Evolutionary conservation across 2,797 vertebrate genomes (phyloP).

Genomic region (Lithobates sylvaticus): DNA sequence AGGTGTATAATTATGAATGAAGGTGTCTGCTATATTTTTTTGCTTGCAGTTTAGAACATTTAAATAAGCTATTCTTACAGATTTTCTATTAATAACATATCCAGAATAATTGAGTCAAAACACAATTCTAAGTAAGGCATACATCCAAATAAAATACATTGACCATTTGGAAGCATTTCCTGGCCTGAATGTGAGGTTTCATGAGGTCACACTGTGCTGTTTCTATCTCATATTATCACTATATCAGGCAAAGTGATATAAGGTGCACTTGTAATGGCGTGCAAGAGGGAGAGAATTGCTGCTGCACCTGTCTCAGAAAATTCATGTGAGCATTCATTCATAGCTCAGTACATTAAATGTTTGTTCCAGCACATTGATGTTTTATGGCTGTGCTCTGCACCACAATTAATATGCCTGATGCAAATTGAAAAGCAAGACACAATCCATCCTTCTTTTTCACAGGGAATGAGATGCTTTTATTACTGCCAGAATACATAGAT

Average conservation of each 20-base stretch:
- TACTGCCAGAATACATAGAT: slow-evolving; percentile 51
- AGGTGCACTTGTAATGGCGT: slow-evolving; percentile 19
- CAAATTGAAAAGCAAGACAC: slow-evolving; percentile 56
- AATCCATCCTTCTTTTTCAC: slow-evolving; percentile 59
- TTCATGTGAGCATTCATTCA: slow-evolving; percentile 60
- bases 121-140: too few species aligned
- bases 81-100: too few species aligned
- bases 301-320: slow-evolving; percentile 51
- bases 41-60: too few species aligned
- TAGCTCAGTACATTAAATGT: slow-evolving; percentile 61
- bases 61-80: too few species aligned
- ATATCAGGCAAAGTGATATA: not conserved
- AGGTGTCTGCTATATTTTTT: too few species aligned
- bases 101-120: too few species aligned
- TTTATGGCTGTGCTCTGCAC: slow-evolving; percentile 54
- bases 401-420: slow-evolving; percentile 62
- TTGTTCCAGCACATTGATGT: slow-evolving; percentile 62
- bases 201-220: too few species aligned
- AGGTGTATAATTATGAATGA: too few species aligned
- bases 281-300: slow-evolving; percentile 25
- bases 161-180: too few species aligned
- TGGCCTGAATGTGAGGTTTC: too few species aligned
- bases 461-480: slow-evolving; percentile 51
- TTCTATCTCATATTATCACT: too few species aligned
- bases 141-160: too few species aligned